Conservation (phyloP, 2,888 invertebrate species). For the Rhagonycha fulva region DNA sequence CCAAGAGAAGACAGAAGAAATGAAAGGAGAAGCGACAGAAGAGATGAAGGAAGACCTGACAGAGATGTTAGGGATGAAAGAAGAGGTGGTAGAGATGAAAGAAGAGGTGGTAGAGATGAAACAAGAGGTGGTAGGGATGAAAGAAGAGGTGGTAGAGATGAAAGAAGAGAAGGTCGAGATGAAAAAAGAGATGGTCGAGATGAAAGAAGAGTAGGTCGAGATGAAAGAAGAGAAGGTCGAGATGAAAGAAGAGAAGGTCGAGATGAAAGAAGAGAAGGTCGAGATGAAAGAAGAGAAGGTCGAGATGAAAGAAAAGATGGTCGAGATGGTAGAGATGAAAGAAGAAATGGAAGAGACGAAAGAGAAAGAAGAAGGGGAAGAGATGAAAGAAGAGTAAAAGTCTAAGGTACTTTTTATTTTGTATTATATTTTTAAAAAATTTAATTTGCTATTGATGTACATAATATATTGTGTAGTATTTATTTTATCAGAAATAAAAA, state of each 20-base stretch:
- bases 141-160: not conserved
- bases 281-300: constrained; percentile 27
- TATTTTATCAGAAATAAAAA: not conserved
- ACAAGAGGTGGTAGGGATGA: not conserved
- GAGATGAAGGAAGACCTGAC: constrained; percentile 27
- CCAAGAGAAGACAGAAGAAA: not conserved
- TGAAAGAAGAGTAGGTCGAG: not conserved
- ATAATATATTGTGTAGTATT: not conserved
- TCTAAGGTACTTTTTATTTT: not conserved
- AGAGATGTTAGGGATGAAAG: constrained; percentile 1
- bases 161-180: constrained; percentile 4
- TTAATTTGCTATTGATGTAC: not conserved
- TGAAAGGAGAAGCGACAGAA: not conserved
- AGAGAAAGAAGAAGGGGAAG: constrained; percentile 1
- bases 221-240: constrained; percentile 17
- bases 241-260: not conserved
- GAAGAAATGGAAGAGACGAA: not conserved
- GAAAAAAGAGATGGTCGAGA: constrained; percentile 16
- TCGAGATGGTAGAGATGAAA: not conserved
- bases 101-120: constrained; percentile 11
- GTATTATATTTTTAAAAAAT: not conserved
- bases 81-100: constrained; percentile 8
- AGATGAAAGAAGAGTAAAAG: not conserved
- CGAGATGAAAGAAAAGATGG: constrained; percentile 6
- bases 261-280: not conserved